Evolutionary conservation across 2,113 vertebrate species (phyloP).

Genomic region (Orientallactaga bullata): DNA sequence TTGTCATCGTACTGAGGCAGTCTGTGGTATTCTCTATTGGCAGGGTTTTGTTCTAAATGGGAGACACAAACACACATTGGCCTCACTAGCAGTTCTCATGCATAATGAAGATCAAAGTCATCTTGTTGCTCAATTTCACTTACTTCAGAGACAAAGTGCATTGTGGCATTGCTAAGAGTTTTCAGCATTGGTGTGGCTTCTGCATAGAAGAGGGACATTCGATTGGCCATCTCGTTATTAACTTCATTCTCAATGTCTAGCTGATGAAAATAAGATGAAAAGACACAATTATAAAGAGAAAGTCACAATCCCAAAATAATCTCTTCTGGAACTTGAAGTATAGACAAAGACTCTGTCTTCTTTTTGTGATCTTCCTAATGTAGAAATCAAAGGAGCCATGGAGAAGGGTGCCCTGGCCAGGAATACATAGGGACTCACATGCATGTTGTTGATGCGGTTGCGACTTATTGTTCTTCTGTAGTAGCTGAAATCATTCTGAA

Average conservation of each 20-base stretch:
- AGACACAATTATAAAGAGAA: slow-evolving; percentile 13
- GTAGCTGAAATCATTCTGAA: slow-evolving; percentile 99
- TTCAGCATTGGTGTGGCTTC: slow-evolving; percentile 99
- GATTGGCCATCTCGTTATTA: slow-evolving; percentile 99
- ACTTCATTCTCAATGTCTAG: slow-evolving; percentile 98
- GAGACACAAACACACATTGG: slow-evolving; percentile 48
- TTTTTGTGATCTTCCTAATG: not conserved
- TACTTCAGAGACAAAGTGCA: slow-evolving; percentile 97
- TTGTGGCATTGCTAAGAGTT: slow-evolving; percentile 97
- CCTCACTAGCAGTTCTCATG: not conserved
- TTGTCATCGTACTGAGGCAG: slow-evolving; percentile 99
- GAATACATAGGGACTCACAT: slow-evolving; percentile 89
- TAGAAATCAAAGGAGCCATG: not conserved
- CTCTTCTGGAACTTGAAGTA: not conserved
- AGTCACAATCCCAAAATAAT: not conserved
- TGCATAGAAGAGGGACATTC: slow-evolving; percentile 99
- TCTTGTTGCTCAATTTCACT: not conserved
- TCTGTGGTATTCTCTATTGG: slow-evolving; percentile 99
- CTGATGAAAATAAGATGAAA: slow-evolving; percentile 85
- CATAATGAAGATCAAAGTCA: not conserved
- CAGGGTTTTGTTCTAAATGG: slow-evolving; percentile 94
- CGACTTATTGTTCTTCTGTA: slow-evolving; percentile 97
- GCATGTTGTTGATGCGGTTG: slow-evolving; percentile 98
- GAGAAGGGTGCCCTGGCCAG: accelerated
- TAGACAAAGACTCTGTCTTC: not conserved